phyloP scores from a whole-genome alignment of 2,113 vertebrate species.

The Tupaia tana region DNA sequence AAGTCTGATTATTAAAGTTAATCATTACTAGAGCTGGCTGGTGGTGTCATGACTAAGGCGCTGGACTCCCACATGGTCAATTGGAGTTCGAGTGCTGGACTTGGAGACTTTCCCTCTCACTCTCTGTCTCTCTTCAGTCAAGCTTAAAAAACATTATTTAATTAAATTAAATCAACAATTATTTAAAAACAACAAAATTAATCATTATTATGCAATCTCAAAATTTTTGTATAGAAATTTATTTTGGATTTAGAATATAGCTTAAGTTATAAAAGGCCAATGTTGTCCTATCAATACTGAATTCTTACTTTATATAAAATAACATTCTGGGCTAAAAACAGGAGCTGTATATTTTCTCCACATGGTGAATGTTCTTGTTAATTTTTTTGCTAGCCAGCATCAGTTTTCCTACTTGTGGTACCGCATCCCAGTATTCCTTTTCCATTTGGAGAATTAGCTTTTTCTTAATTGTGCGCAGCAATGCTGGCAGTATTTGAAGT shows the following conservation, averaged over 20 bases:
- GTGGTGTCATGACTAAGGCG: no score
- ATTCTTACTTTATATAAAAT: background rate
- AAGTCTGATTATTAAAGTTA: no score
- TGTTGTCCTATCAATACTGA: background rate
- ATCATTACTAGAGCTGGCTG: no score
- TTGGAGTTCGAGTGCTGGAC: no score
- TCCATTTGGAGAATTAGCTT: background rate
- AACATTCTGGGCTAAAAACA: background rate
- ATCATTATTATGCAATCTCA: background rate
- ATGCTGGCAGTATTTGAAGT: background rate
- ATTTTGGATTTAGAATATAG: slow-evolving; percentile 9
- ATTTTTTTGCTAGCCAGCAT: background rate
- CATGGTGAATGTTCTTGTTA: background rate
- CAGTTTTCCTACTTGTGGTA: background rate
- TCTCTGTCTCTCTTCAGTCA: no score
- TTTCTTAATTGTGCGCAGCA: background rate
- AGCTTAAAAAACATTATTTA: no score
- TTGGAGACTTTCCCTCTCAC: no score
- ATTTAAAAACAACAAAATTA: background rate
- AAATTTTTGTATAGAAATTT: background rate
- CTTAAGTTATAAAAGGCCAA: slow-evolving; percentile 3
- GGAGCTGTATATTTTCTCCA: background rate
- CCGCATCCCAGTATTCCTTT: background rate
- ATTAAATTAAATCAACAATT: no score
- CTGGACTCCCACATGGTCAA: no score